phyloP scores from a whole-genome alignment of 2,888 invertebrate species.

The Cheilosia pagana region DNA sequence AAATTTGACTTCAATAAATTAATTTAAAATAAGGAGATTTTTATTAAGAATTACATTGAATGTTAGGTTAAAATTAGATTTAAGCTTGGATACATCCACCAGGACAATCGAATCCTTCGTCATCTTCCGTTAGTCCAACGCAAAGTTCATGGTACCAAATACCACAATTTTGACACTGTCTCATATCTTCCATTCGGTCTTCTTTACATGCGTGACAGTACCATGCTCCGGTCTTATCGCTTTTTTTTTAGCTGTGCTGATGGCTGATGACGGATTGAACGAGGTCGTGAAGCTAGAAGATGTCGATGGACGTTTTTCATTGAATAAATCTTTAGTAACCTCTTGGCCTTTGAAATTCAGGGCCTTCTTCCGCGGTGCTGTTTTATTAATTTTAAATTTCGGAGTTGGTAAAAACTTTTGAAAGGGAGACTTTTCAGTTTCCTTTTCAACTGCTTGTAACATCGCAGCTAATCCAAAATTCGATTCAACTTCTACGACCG shows the following conservation, averaged over 20 bases:
- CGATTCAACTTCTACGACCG: neutral
- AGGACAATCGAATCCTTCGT: slow-evolving; percentile 40
- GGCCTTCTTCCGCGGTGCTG: slow-evolving; percentile 40
- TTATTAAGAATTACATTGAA: no score
- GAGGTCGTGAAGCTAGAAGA: slow-evolving; percentile 18
- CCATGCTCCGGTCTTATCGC: slow-evolving; percentile 25
- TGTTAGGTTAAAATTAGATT: no score
- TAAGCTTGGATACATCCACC: neutral
- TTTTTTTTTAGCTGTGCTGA: neutral
- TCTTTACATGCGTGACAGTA: slow-evolving; percentile 44
- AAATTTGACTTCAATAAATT: no score
- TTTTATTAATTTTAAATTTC: slow-evolving; percentile 42
- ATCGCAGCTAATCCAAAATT: slow-evolving; percentile 21
- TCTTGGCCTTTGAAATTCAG: slow-evolving; percentile 40
- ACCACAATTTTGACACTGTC: slow-evolving; percentile 35
- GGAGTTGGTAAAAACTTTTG: slow-evolving; percentile 38
- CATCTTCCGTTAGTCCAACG: slow-evolving; percentile 26
- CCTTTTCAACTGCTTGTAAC: slow-evolving; percentile 30
- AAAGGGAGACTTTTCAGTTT: slow-evolving; percentile 32
- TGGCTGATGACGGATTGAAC: slow-evolving; percentile 16
- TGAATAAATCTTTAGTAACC: slow-evolving; percentile 43
- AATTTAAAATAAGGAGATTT: no score
- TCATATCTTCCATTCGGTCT: slow-evolving; percentile 40
- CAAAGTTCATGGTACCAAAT: no score
- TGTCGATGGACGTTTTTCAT: slow-evolving; percentile 22